Percentiles rank a stretch among this genome's conserved stretches.
Conservation (phyloP, 2,113 vertebrate genomes). For the Toxostoma redivivum region DNA sequence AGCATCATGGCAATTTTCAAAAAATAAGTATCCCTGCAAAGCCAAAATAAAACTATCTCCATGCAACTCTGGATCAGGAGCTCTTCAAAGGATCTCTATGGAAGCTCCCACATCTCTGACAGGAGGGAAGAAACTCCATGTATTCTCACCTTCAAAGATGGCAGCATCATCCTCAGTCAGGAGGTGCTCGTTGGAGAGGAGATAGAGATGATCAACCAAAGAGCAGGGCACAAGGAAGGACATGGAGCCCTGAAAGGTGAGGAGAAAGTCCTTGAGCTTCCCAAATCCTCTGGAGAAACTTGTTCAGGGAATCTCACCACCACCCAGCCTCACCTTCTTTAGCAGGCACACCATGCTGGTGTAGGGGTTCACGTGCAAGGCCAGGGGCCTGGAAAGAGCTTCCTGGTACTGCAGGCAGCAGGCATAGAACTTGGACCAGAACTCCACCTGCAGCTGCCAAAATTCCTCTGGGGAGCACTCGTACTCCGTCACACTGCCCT, state of each 20-base stretch:
- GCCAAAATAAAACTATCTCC: not conserved
- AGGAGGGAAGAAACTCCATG: fast-evolving
- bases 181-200: slow-evolving; percentile 84
- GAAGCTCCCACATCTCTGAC: not conserved
- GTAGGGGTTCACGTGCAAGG: slow-evolving; percentile 80
- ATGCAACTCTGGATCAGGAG: not conserved
- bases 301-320: not conserved
- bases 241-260: slow-evolving; percentile 78
- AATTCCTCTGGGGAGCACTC: slow-evolving; percentile 94
- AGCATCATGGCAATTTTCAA: not conserved
- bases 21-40: not conserved
- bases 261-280: not conserved
- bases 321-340: slow-evolving; percentile 80
- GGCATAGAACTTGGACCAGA: slow-evolving; percentile 95
- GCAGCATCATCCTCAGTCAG: slow-evolving; percentile 85
- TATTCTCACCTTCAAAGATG: slow-evolving; percentile 82
- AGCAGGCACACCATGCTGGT: slow-evolving; percentile 87
- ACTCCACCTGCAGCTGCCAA: slow-evolving; percentile 89
- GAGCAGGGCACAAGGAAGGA: slow-evolving; percentile 91
- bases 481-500: slow-evolving; percentile 87
- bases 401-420: slow-evolving; percentile 96
- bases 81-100: not conserved
- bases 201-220: slow-evolving; percentile 90
- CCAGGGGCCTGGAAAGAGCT: slow-evolving; percentile 83
- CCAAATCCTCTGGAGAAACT: not conserved